phyloP scores from a whole-genome alignment of 2,888 invertebrate species.

The Onchidella celtica region DNA sequence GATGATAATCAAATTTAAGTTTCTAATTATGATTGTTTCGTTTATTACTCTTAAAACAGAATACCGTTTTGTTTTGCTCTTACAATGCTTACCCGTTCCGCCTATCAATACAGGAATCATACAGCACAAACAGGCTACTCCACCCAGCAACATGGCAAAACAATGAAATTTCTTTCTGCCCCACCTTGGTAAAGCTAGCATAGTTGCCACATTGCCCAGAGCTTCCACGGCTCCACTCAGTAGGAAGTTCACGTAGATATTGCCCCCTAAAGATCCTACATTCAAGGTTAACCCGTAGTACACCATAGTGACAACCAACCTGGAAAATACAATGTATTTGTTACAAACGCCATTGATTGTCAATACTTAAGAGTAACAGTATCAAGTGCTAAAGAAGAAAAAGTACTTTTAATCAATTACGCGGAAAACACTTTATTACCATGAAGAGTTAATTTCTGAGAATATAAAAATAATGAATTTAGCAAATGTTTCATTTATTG shows the following conservation, averaged over 20 bases:
- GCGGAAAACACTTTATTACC: no score
- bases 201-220: constrained; percentile 63
- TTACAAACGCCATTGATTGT: no score
- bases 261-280: constrained; percentile 67
- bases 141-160: constrained; percentile 64
- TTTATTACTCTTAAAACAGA: no score
- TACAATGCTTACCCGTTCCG: constrained; percentile 60
- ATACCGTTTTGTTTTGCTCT: no score
- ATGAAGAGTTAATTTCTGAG: no score
- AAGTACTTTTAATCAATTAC: no score
- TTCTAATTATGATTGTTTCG: no score
- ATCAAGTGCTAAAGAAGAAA: no score
- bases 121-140: constrained; percentile 83
- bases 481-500: no score
- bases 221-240: constrained; percentile 68
- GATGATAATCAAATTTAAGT: no score
- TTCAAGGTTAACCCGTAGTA: constrained; percentile 72
- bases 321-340: constrained; percentile 50
- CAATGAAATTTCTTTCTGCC: constrained; percentile 66
- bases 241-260: constrained; percentile 70
- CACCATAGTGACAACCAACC: constrained; percentile 72
- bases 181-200: constrained; percentile 62
- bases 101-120: constrained; percentile 80
- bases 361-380: no score
- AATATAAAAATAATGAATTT: no score